A percentile compares a stretch with the other conserved stretches of the same genome.
phyloP scores from a whole-genome alignment of 2,797 vertebrate species.

The Melanotaenia pygmaea region DNA sequence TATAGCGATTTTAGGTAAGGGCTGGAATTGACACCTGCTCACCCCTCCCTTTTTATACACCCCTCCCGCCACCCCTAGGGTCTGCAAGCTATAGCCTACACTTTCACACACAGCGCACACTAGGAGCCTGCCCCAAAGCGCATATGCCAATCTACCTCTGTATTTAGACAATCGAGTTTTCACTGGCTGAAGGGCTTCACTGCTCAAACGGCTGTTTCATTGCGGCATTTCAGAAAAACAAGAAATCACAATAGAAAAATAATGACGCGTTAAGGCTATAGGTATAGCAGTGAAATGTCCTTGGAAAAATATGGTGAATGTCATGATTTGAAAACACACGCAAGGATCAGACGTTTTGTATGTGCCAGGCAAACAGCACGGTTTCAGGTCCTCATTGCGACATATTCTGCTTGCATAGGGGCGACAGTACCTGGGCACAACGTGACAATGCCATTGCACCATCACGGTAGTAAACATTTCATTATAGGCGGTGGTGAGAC shows the following conservation, averaged over 20 bases:
- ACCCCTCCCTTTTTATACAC: slow-evolving; percentile 46
- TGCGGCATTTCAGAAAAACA: slow-evolving; percentile 61
- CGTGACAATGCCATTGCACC: slow-evolving; percentile 73
- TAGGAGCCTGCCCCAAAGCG: slow-evolving; percentile 52
- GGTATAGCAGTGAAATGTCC: slow-evolving; percentile 70
- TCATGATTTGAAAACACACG: slow-evolving; percentile 60
- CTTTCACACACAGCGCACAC: slow-evolving; percentile 59
- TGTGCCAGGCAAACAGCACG: slow-evolving; percentile 39
- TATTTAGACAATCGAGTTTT: slow-evolving; percentile 58
- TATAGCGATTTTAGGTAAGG: slow-evolving; percentile 99
- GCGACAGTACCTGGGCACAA: slow-evolving; percentile 64
- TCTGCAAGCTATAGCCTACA: slow-evolving; percentile 66
- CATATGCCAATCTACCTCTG: slow-evolving; percentile 60
- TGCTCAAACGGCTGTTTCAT: slow-evolving; percentile 52
- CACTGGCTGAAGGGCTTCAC: slow-evolving; percentile 27
- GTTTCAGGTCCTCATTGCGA: slow-evolving; percentile 62
- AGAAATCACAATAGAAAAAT: slow-evolving; percentile 10
- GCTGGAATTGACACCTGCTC: slow-evolving; percentile 75
- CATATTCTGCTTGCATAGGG: slow-evolving; percentile 51
- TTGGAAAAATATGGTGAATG: slow-evolving; percentile 80
- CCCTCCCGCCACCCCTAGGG: slow-evolving; percentile 64
- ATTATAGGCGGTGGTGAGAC: slow-evolving; percentile 51
- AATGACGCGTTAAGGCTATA: slow-evolving; percentile 34
- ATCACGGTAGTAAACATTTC: slow-evolving; percentile 75
- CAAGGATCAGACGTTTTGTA: slow-evolving; percentile 12